phyloP scores from a whole-genome alignment of 2,797 vertebrate genomes.

The Spatula clypeata region DNA sequence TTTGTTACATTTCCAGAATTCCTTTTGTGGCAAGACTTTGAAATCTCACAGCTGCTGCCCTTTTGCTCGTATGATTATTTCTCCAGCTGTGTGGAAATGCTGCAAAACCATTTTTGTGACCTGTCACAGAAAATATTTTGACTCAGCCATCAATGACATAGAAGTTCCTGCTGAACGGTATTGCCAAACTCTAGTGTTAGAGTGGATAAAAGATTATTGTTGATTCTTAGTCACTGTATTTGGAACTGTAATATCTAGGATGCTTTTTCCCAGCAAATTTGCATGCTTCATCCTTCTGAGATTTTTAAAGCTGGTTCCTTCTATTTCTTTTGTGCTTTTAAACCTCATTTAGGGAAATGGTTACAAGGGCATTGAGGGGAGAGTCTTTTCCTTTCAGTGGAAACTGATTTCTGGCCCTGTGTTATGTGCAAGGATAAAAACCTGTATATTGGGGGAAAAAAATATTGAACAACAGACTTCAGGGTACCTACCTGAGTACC shows the following conservation, averaged over 20 bases:
- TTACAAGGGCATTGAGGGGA: neutral
- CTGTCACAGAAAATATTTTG: constrained; percentile 50
- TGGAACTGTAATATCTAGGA: neutral
- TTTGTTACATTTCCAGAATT: constrained; percentile 65
- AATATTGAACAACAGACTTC: neutral
- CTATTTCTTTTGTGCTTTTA: neutral
- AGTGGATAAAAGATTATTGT: neutral
- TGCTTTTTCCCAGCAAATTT: neutral
- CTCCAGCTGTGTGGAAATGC: constrained; percentile 59
- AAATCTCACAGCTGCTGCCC: constrained; percentile 65
- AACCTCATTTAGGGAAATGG: neutral
- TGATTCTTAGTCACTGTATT: neutral
- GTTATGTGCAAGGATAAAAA: neutral
- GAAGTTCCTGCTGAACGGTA: neutral
- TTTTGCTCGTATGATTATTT: constrained; percentile 43
- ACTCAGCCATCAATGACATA: constrained; percentile 2
- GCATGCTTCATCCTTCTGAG: neutral
- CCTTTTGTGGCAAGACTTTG: constrained; percentile 55
- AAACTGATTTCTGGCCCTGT: neutral
- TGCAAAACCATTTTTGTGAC: constrained; percentile 53
- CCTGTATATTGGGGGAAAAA: neutral
- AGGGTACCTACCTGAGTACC: neutral
- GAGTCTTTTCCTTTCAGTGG: neutral
- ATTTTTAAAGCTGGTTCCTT: neutral
- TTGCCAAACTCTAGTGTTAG: neutral